Conservation (phyloP, 2,797 vertebrate genomes). For the Gymnothorax javanicus region DNA sequence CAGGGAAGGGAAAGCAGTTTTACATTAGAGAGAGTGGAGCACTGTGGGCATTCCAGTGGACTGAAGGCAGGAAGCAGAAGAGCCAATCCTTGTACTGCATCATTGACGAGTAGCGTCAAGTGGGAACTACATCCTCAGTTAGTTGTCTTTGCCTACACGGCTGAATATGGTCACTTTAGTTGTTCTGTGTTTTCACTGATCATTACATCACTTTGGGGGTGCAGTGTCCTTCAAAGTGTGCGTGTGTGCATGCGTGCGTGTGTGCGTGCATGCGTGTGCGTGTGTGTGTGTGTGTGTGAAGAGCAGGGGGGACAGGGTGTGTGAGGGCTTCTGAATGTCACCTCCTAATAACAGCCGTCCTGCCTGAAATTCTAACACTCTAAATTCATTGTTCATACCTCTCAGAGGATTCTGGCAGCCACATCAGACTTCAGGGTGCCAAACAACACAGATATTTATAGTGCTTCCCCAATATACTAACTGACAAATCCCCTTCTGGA, state of each 20-base stretch:
- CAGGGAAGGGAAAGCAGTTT: not conserved
- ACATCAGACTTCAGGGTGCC: not conserved
- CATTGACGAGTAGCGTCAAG: not conserved
- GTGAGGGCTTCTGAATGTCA: slow-evolving; percentile 6
- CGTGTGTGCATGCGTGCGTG: not conserved
- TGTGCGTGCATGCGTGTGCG: not conserved
- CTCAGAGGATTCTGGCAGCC: slow-evolving; percentile 1
- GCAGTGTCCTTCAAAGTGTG: slow-evolving; percentile 43
- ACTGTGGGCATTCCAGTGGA: not conserved
- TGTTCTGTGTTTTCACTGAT: slow-evolving; percentile 52
- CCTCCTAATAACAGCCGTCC: slow-evolving; percentile 17
- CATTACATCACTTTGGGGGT: slow-evolving; percentile 61
- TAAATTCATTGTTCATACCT: slow-evolving; percentile 15
- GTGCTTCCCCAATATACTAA: slow-evolving; percentile 8
- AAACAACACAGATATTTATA: slow-evolving; percentile 25
- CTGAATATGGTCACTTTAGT: slow-evolving; percentile 55
- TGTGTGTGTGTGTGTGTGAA: not conserved
- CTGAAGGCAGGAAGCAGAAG: not conserved
- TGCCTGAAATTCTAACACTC: slow-evolving; percentile 37
- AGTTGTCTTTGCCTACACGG: slow-evolving; percentile 55
- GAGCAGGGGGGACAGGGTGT: not conserved
- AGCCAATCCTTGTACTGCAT: slow-evolving; percentile 12
- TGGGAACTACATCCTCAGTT: slow-evolving; percentile 25
- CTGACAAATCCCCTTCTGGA: slow-evolving; percentile 16
- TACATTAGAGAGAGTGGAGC: not conserved